Base-by-base conservation (phyloP, 2,797 vertebrate genomes). In the Eulemur coronatus region DNA sequence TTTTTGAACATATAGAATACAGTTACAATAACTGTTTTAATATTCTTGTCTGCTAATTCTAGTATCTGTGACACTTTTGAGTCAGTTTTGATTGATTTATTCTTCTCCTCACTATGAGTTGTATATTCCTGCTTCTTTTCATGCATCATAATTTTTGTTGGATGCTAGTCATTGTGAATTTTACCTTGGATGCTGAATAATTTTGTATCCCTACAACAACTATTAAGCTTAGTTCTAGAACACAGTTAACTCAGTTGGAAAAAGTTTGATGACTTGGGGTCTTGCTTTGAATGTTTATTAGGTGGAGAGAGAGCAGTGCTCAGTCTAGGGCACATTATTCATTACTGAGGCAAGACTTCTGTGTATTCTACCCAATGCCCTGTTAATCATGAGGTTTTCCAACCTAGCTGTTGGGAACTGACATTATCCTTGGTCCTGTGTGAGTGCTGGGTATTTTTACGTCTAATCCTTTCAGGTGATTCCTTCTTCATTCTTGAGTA, bases 281-380 rank as follows among this genome's bases (percentile, higher is more conserved):
- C 69, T 72, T 92, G 48, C 33, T 76, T 93, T 81, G 89, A 76
- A 82, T 33, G 48, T 75, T 91, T 84, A 61, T 92, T 84, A 61
- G 26, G 43, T 95, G 43, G 38, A 28, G 8, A 22, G 22, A 33
- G 38, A 86, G 52, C 14, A 86, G 33, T 24, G 13, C 28, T 86
- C 67, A n/a, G 15, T 76, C 41, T 86, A 76, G 67, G 75, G 26
- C 5, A 76, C 55, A 73, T 67, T 70, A 76, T 41, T 76, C 52
- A 20, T 52, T 82, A 6, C 9, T 81, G 82, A 85, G 50, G 9
- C 26, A 82, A 82, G 55, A 79, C 38, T 87, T 57, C 33, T 86
- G 61, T 41, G 38, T 48, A 30, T n/a, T 85, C 65, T 84, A 22
- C 20, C 3, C 41, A 67, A 26, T 24, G 7, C 46, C 69, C 46